These are phyloP conservation scores for Bufo bufo DNA, from an alignment of 2,113 vertebrate species.

Conservation along the genomic window DNA sequence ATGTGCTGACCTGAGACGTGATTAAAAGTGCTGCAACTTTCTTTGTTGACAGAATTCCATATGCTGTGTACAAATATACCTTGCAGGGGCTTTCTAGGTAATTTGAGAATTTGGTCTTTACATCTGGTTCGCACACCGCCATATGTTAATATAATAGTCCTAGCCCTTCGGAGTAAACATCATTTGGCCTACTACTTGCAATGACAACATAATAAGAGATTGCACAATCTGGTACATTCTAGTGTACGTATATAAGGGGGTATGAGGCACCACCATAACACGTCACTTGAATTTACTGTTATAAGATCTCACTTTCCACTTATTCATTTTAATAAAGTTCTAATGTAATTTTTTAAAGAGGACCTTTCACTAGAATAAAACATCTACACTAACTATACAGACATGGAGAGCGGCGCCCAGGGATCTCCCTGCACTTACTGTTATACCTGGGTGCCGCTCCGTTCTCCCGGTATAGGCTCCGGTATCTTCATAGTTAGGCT, in stretches of 20 bases:
- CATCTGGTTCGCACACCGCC: slow-evolving; percentile 3
- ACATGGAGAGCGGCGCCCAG: no score
- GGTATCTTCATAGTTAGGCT: no score
- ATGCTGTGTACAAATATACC: slow-evolving; percentile 36
- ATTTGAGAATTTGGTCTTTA: neutral
- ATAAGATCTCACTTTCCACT: no score
- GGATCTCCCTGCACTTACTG: no score
- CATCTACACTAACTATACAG: no score
- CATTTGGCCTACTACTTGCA: neutral
- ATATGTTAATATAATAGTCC: neutral
- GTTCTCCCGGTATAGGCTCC: no score
- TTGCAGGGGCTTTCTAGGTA: slow-evolving; percentile 3
- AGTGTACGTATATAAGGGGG: neutral
- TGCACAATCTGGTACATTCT: neutral
- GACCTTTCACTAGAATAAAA: no score
- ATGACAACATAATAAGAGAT: neutral
- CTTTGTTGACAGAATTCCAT: slow-evolving; percentile 37
- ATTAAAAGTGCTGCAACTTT: slow-evolving; percentile 32
- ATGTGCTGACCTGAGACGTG: slow-evolving; percentile 18
- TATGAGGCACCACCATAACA: neutral
- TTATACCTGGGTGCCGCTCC: no score
- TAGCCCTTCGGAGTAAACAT: neutral
- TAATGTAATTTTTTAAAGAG: no score
- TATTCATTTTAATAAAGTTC: no score
- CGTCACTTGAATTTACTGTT: neutral